phyloP scores from a whole-genome alignment of 2,113 vertebrate genomes.

The Malurus elegans region DNA sequence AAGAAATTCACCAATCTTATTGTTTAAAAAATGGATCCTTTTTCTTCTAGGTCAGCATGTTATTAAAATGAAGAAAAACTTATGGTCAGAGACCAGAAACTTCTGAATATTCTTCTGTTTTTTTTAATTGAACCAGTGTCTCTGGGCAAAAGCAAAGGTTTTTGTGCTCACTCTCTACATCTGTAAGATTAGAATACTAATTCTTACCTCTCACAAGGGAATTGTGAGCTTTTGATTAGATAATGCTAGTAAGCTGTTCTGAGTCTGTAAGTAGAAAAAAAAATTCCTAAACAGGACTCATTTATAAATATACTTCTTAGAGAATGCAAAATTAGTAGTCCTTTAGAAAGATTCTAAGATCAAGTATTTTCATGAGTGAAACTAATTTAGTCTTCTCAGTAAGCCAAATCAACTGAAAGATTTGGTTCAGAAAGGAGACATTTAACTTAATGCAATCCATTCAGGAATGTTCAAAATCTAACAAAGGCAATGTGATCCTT shows the following conservation, averaged over 20 bases:
- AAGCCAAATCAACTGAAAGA: background rate
- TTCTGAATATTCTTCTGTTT: background rate
- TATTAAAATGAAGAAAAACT: background rate
- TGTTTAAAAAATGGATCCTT: background rate
- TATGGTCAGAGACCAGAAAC: background rate
- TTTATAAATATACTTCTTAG: background rate
- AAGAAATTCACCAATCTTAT: background rate
- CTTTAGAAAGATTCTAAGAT: background rate
- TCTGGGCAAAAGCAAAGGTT: background rate
- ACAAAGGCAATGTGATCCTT: background rate
- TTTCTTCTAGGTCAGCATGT: background rate
- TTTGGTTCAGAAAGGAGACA: background rate
- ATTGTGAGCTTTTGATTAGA: constrained; percentile 1
- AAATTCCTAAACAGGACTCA: background rate
- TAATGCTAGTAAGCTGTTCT: background rate
- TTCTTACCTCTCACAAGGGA: background rate
- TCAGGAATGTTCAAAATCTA: background rate
- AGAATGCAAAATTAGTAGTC: background rate
- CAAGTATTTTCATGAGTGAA: background rate
- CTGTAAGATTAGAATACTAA: background rate
- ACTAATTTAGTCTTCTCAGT: background rate
- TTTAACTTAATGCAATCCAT: background rate
- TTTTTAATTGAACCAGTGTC: background rate
- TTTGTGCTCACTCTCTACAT: background rate
- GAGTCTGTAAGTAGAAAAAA: background rate